Evolutionary conservation across 2,888 invertebrate species (phyloP), one percentile per base, ranked within the genome.

Genomic region (Alloplasta piceator): DNA sequence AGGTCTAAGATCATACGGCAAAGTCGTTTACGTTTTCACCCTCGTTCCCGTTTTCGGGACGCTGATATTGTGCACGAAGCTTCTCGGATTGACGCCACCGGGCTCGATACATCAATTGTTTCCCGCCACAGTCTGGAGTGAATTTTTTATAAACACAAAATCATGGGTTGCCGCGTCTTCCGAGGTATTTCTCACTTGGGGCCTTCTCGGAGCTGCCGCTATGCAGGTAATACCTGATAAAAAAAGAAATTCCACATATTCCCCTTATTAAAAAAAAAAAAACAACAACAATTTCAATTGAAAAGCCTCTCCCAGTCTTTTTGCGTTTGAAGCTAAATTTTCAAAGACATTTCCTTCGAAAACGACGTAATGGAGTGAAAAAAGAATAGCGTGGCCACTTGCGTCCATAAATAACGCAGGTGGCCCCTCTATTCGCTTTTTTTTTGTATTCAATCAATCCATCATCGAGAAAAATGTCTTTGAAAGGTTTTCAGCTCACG

Each of bases 111-210:
- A 95, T 86, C 95, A 95, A 86, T 94, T 96, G 67, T 97, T 97
- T 90, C 95, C 96, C 0, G 95, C 96, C 85, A 96, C 96, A 4
- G 95, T 96, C 50, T 97, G 97, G 95, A 94, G 94, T 85, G 97
- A 97, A 90, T 97, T 98, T 92, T 96, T 98, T 90, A 94, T 96
- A 60, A 97, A 97, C 90, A 95, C 96, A 71, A 95, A 95, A 93
- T 97, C 97, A 85, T 98, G 98, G 98, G 94, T 96, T 38, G 97
- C 98, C 0, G 98, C 98, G 0, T 96, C 97, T 14, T 96, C 97
- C 90, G 98, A 98, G 92, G 95, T 96, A 0, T 98, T 98, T 90
- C 94, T 98, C 68, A 97, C 97, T 0, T 97, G 98, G 98, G 97
- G 97, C 1, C 92, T 98, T 6, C 93, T 98, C 36, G 96, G 97